Conservation (phyloP, 1,140 invertebrate genomes). For the Cydia pomonella region DNA sequence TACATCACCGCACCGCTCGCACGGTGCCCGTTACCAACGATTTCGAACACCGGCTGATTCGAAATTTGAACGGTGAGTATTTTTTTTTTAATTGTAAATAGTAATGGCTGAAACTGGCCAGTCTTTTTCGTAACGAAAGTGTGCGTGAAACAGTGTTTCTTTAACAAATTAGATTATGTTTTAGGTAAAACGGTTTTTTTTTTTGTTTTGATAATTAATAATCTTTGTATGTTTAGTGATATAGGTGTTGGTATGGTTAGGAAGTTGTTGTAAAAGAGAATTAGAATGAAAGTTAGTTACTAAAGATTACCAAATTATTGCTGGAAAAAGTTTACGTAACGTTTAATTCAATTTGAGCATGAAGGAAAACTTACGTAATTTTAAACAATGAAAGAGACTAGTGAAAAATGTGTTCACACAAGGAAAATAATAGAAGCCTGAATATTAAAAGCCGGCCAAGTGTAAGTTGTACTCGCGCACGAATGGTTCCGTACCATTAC, state of each 20-base stretch:
- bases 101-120: background rate
- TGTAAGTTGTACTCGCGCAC: too few species aligned
- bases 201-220: background rate
- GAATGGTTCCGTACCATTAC: too few species aligned
- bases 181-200: background rate
- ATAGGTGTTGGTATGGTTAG: too few species aligned
- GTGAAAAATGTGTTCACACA: background rate
- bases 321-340: background rate
- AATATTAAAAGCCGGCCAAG: too few species aligned
- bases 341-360: background rate
- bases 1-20: conserved; percentile 32
- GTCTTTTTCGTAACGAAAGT: background rate
- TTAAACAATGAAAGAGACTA: background rate
- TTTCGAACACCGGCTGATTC: conserved; percentile 17
- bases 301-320: background rate
- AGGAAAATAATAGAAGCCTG: too few species aligned
- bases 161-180: too few species aligned
- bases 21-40: conserved; percentile 29
- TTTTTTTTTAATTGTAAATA: conserved; percentile 1
- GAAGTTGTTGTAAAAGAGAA: too few species aligned
- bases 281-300: background rate
- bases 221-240: too few species aligned
- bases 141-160: conserved; percentile 16
- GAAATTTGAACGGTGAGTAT: conserved; percentile 37
- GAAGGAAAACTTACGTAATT: conserved; percentile 4